These are phyloP conservation scores for Apteryx mantelli DNA, from an alignment of 2,113 vertebrate genomes.

Conservation along the genomic window DNA sequence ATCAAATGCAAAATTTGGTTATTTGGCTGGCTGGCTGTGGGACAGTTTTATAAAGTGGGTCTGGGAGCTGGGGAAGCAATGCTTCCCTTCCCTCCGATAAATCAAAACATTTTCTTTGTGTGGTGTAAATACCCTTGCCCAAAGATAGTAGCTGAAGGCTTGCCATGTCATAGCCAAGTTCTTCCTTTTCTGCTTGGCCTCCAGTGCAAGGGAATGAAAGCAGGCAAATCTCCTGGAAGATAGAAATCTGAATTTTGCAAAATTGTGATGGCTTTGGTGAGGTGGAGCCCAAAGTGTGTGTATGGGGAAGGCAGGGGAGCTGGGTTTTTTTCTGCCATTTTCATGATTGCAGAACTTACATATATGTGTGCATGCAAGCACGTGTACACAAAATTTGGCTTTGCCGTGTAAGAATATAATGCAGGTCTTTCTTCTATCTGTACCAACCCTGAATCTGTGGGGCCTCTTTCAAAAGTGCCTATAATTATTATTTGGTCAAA, in stretches of 20 bases:
- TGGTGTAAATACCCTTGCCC: neutral
- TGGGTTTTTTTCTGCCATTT: neutral
- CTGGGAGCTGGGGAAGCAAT: neutral
- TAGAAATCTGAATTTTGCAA: neutral
- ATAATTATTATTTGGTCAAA: neutral
- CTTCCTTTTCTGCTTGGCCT: neutral
- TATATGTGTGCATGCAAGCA: too few species aligned
- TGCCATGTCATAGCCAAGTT: neutral
- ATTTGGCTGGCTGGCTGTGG: neutral
- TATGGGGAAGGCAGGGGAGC: neutral
- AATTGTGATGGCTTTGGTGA: neutral
- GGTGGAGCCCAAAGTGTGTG: neutral
- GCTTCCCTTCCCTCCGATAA: neutral
- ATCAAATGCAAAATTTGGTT: neutral
- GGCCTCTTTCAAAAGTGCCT: neutral
- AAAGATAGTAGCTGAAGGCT: neutral
- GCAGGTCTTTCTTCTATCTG: neutral
- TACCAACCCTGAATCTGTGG: neutral
- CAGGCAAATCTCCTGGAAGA: neutral
- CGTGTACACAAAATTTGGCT: neutral
- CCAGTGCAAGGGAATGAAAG: neutral
- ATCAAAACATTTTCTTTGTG: neutral
- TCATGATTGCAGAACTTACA: neutral
- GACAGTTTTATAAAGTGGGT: neutral
- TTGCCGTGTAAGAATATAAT: neutral